A percentile compares a stretch with the other conserved stretches of the same genome.
Conservation (phyloP, 2,888 invertebrate genomes). For the Ommatoiulus sabulosus region DNA sequence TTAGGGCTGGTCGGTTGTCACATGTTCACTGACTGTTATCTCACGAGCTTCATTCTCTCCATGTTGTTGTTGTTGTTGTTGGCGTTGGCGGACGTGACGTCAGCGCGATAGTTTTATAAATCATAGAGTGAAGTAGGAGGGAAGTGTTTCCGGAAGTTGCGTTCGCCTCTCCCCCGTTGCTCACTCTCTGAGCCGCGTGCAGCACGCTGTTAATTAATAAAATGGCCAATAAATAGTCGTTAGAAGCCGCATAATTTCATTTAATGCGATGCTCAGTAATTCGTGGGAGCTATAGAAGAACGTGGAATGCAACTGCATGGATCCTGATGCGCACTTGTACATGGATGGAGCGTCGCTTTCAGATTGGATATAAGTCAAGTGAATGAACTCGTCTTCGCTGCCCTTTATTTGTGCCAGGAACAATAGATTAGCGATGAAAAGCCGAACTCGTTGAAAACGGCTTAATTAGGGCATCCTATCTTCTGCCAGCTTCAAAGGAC, state of each 20-base stretch:
- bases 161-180: neutral
- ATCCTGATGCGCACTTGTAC: neutral
- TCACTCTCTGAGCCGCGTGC: neutral
- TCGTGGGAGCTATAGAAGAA: neutral
- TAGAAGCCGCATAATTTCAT: conserved; percentile 38
- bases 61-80: conserved; percentile 16
- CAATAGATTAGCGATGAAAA: conserved; percentile 45
- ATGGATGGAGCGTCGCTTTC: neutral
- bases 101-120: conserved; percentile 35
- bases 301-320: neutral
- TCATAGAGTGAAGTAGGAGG: neutral
- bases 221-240: conserved; percentile 7
- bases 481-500: neutral
- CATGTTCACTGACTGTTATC: neutral
- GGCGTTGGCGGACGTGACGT: conserved; percentile 20
- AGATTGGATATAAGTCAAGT: neutral
- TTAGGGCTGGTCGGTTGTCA: neutral
- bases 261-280: conserved; percentile 14
- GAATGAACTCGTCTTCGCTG: neutral
- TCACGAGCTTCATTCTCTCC: neutral
- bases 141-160: conserved; percentile 45
- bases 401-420: neutral
- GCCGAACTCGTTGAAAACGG: neutral
- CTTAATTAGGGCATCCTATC: conserved; percentile 18
- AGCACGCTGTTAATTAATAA: conserved; percentile 30